Percentiles rank a stretch among this genome's conserved stretches.
phyloP scores from a whole-genome alignment of 2,888 invertebrate genomes.

The Diachrysia chrysitis region DNA sequence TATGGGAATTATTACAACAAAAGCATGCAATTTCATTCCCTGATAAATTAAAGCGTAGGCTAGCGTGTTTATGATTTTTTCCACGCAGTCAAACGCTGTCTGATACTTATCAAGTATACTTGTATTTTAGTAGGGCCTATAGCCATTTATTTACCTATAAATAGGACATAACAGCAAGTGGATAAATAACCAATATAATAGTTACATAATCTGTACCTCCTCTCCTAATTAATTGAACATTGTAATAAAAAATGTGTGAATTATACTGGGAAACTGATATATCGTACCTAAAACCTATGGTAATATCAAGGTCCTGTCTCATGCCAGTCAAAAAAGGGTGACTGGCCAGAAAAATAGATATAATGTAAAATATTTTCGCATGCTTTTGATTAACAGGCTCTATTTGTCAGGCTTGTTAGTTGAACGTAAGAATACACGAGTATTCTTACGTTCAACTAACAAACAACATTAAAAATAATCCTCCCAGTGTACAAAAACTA shows the following conservation, averaged over 20 bases:
- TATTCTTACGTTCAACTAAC: background rate
- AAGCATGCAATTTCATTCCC: too few relatives aligned
- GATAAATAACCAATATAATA: too few relatives aligned
- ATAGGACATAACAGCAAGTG: too few relatives aligned
- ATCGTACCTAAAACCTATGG: slow-evolving; percentile 45
- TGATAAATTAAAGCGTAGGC: background rate
- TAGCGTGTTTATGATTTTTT: background rate
- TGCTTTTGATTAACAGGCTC: background rate
- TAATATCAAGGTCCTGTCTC: slow-evolving; percentile 47
- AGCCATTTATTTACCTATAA: too few relatives aligned
- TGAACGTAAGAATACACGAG: background rate
- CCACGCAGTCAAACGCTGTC: background rate
- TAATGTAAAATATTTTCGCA: background rate
- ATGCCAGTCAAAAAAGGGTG: slow-evolving; percentile 48
- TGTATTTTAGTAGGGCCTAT: too few relatives aligned
- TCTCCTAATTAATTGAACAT: slow-evolving; percentile 11
- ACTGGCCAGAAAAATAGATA: slow-evolving; percentile 42
- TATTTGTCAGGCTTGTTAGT: background rate
- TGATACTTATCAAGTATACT: too few relatives aligned
- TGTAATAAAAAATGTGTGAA: slow-evolving; percentile 33
- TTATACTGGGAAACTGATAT: slow-evolving; percentile 25
- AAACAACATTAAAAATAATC: background rate
- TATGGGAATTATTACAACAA: too few relatives aligned
- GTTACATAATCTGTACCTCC: too few relatives aligned
- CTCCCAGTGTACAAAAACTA: too few relatives aligned